Conservation (phyloP, 23 tunicate genomes). For the Botrylloides violaceus region DNA sequence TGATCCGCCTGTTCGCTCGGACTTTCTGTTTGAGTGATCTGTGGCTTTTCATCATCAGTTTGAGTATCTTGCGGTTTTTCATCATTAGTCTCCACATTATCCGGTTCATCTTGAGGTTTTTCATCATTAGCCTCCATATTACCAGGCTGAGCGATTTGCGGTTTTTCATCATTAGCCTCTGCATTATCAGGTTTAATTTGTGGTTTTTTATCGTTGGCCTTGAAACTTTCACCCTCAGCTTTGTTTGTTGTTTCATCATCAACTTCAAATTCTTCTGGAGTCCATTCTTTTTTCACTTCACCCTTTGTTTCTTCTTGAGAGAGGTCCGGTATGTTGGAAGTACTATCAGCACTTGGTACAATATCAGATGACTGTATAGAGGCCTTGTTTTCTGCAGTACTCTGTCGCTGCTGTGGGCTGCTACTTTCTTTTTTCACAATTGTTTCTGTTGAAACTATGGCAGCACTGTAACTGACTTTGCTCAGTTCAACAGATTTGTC, state of each 20-base stretch:
- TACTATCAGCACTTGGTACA: no score
- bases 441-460: no score
- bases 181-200: background rate
- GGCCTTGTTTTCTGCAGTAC: no score
- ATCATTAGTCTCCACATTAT: background rate
- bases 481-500: no score
- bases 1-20: background rate
- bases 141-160: background rate
- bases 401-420: no score
- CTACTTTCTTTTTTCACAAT: no score
- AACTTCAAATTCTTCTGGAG: no score
- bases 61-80: background rate
- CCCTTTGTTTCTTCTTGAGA: no score
- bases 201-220: background rate
- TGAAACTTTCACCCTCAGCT: background rate
- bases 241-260: background rate
- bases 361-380: no score
- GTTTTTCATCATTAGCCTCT: background rate
- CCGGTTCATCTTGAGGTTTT: background rate
- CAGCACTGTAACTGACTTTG: no score
- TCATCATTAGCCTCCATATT: background rate
- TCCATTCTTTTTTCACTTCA: no score
- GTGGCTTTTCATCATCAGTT: conserved; percentile 1
- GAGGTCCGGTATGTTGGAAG: no score
- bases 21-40: background rate